Evolutionary conservation across 2,113 vertebrate genomes (phyloP).

Genomic region (Carettochelys insculpta): DNA sequence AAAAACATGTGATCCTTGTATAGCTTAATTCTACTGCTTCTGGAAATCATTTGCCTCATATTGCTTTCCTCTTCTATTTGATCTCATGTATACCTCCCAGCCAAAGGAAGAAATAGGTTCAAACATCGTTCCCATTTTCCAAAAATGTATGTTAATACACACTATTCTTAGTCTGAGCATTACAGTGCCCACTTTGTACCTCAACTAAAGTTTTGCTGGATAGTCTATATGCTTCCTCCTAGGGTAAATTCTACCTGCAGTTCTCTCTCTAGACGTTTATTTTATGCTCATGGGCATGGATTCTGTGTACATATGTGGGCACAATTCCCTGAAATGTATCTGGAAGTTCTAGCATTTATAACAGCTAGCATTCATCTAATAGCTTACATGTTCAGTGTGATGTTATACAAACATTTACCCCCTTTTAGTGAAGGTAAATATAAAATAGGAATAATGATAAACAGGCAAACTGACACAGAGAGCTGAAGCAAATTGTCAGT

Average conservation of each 20-base stretch:
- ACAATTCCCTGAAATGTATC: neutral
- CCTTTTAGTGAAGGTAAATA: neutral
- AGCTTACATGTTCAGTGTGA: neutral
- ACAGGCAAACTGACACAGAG: neutral
- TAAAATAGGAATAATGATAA: too few species aligned
- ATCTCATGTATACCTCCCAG: neutral
- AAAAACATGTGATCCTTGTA: neutral
- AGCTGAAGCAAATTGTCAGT: neutral
- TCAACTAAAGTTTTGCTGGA: neutral
- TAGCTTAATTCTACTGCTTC: neutral
- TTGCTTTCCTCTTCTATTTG: neutral
- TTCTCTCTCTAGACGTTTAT: neutral
- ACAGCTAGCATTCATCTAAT: neutral
- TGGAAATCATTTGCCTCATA: neutral
- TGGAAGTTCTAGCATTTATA: neutral
- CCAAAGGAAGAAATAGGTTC: neutral
- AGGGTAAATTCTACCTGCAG: neutral
- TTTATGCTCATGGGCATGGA: neutral
- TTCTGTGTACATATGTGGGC: neutral
- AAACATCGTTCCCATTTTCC: neutral
- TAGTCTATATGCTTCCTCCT: neutral
- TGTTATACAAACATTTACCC: neutral
- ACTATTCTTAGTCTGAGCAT: neutral
- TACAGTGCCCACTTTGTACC: neutral
- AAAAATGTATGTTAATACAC: accelerated